Percentiles rank a stretch among this genome's conserved stretches.
Evolutionary conservation across 2,797 vertebrate species (phyloP).

Genomic region (Gambelia wislizenii): DNA sequence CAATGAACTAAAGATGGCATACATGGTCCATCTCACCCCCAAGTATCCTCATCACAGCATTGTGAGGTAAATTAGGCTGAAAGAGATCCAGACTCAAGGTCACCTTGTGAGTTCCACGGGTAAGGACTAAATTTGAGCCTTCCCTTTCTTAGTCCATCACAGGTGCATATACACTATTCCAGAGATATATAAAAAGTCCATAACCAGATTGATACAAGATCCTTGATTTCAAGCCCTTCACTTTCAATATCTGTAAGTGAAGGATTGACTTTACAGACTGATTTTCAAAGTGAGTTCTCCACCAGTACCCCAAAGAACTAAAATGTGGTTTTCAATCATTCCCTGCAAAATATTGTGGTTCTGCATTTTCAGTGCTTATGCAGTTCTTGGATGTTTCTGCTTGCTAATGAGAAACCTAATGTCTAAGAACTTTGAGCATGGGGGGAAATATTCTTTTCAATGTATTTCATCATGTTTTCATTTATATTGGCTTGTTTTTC

Average conservation of each 20-base stretch:
- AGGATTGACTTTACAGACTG: too few species aligned
- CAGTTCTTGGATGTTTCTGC: background rate
- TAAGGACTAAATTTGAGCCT: background rate
- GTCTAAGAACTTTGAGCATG: background rate
- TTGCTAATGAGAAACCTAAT: background rate
- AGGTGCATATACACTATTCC: background rate
- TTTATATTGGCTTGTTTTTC: constrained; percentile 21
- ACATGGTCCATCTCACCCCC: too few species aligned
- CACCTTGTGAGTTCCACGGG: background rate
- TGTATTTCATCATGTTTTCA: background rate
- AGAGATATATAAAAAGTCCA: background rate
- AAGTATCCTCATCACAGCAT: background rate
- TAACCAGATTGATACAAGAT: background rate
- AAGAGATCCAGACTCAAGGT: background rate
- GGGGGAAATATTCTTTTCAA: background rate
- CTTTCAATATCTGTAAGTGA: background rate
- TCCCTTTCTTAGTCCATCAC: background rate
- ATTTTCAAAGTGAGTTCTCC: background rate
- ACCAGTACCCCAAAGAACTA: too few species aligned
- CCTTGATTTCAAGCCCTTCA: background rate
- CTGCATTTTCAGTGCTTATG: background rate
- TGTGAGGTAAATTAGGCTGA: background rate
- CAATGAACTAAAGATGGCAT: background rate
- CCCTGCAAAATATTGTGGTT: background rate
- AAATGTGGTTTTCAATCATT: background rate